Base-by-base conservation (phyloP, 2,888 invertebrate species). In the Clepsis dumicolana region DNA sequence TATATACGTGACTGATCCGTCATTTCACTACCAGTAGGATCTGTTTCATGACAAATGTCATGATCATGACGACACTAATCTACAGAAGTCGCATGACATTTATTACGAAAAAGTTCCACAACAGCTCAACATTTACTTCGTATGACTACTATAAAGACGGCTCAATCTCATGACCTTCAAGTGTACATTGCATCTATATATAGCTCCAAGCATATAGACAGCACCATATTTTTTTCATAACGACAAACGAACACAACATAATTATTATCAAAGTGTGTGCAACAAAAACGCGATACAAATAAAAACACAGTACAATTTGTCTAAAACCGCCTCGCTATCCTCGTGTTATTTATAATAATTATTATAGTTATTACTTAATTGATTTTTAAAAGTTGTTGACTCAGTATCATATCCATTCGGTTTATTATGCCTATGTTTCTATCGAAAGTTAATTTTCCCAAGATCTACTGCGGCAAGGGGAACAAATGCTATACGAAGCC, bases 191-290 rank as follows among this genome's bases (percentile, higher is more conserved):
- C 8, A 16, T 57, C 21, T 8, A 48, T 27, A 16, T 21, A 52
- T 52, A 62, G n/a, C 24, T 16, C n/a, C 29, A 71, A 68, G 66
- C 60, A 63, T 44, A 68, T 65, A 65, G 72, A 77, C 75, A 80
- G 82, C 81, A 83, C 82, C 82, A 75, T 65, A 38, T 72, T 57
- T 78, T 72, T 75, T n/a, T 71, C 76, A 77, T 75, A 77, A 64
- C 64, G 68, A 74, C 73, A 64, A 78, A 74, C 73, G 65, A 72
- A 77, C 68, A 75, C 67, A 71, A 72, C 71, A 72, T 71, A 74
- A n/a, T n/a, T n/a, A n/a, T n/a, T 67, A 71, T 70, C n/a, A 74
- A 73, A 70, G 65, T 64, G 59, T 76, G 73, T 72, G 71, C 73
- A 73, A 76, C 48, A 66, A 68, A 64, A 72, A 52, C 67, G 67